Evolutionary conservation across 2,797 vertebrate genomes (phyloP), one percentile per base, ranked within the genome.

Genomic region (Alcedo quadribrachys): DNA sequence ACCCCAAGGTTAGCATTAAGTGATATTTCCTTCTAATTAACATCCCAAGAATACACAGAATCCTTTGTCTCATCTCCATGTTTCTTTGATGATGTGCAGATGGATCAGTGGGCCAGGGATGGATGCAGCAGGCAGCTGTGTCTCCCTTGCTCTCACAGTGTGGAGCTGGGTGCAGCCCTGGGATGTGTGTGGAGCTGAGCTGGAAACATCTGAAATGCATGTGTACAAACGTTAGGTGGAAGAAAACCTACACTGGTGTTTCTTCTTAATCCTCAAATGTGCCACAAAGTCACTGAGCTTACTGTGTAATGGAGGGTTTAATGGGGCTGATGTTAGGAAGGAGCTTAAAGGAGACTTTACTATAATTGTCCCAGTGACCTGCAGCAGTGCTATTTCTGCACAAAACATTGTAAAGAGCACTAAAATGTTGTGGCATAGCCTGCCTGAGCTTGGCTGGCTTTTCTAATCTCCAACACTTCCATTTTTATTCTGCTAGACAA

Each of bases 111-210:
- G 54, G 8, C 55, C 1, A 4, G 24, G 35, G 42, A 2, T 14
- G 13, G 58, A 9, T 25, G 27, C 25, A 15, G 48, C 16, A 12
- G 18, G 22, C 30, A 17, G 42, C 24, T 33, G 20, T 22, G n/a
- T 16, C 8, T 33, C 16, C 25, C 24, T 21, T 54, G 30, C 14
- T 8, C 18, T 70, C 35, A 63, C 63, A 30, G 30, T 0, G 3
- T 43, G 1, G 5, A n/a, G 37, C 32, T 30, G 19, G 48, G 24
- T 17, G 55, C 50, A 32, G 60, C 27, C 2, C 3, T 32, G 40
- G 46, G 35, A 18, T 1, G 1, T 0, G 0, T 28, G 22, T 42
- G 28, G 1, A 7, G 20, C 45, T 12, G 13, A 55, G 42, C 46
- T 61, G 42, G 27, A 35, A 24, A 27, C 12, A 4, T 62, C 20